Base-by-base conservation (phyloP, 2,797 vertebrate genomes). In the Pseudotriccus pelzelni region DNA sequence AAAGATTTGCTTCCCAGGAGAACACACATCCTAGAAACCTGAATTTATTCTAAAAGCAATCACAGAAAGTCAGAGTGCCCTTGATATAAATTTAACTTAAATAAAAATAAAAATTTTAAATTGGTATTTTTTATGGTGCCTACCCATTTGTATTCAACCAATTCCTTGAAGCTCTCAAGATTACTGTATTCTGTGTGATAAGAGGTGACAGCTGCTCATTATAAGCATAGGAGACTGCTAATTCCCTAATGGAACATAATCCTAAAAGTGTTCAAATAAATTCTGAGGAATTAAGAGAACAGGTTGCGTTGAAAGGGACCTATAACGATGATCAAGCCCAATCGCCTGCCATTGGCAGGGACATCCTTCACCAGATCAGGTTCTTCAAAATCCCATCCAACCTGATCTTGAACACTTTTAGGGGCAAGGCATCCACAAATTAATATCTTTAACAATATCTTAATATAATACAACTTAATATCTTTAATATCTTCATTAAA, bases 11-110 rank as follows among this genome's bases (percentile, higher is more conserved):
- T 78, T 96, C 74, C 85, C 91, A 73, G 50, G 82, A 78, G 92
- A 91, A 43, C 0, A 3, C 0, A 4, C 37, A 96, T 50, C 89
- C 89, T 66, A 94, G 91, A 96, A 96, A 97, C 92, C 95, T 91
- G 52, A 90, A 93, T 96, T 94, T 93, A 41, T 72, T 43, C 37
- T 69, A 52, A 86, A 93, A 86, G 62, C 20, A 78, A 56, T 39
- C 47, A 79, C 6, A 52, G 41, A 87, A 95, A 67, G 76, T 84
- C 73, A 56, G 8, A 49, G 22, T 32, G 91, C 27, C 75, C 87
- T 86, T 75, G 73, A 66, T 49, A 67, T 2, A 70, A 92, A 93
- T 67, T 78, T 82, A 91, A 90, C 66, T 93, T 88, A 81, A 84
- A 88, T 49, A 82, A 89, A 93, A 94, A 82, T 34, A 70, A 74